Percentiles rank a stretch among this genome's conserved stretches.
phyloP scores from a whole-genome alignment of 1,140 invertebrate species.

The Cydia splendana region DNA sequence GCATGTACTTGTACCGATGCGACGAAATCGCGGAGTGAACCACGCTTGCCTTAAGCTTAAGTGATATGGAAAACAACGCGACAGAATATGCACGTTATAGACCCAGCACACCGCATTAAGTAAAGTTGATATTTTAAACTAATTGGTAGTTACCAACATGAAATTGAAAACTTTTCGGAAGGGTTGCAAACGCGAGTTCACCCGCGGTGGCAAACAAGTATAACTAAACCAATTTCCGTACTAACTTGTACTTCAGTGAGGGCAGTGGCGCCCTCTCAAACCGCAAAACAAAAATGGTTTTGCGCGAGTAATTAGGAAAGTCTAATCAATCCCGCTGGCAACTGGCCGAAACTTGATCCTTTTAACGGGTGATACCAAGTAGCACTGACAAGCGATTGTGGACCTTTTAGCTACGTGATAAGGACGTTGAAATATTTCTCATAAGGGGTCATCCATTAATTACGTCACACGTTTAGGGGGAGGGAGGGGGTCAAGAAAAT shows the following conservation, averaged over 20 bases:
- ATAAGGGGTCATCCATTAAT: too few species aligned
- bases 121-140: conserved; percentile 3
- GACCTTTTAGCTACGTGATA: not conserved
- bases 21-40: too few species aligned
- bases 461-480: too few species aligned
- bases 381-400: not conserved
- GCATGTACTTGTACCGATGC: too few species aligned
- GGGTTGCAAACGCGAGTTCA: not conserved
- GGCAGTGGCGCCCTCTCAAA: conserved; percentile 12
- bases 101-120: not conserved
- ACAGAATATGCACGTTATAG: not conserved
- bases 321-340: conserved; percentile 18
- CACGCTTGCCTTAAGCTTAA: too few species aligned
- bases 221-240: not conserved
- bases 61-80: too few species aligned
- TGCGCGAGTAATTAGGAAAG: not conserved
- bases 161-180: not conserved
- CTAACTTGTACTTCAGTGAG: not conserved
- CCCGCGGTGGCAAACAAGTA: not conserved
- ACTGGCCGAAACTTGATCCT: conserved; percentile 15
- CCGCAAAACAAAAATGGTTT: conserved; percentile 8
- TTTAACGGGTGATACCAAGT: not conserved
- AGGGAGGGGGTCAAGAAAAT: too few species aligned
- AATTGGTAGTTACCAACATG: conserved; percentile 11
- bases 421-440: not conserved